These are phyloP conservation scores for Macaria notata DNA, from an alignment of 2,888 invertebrate species.

Conservation along the genomic window DNA sequence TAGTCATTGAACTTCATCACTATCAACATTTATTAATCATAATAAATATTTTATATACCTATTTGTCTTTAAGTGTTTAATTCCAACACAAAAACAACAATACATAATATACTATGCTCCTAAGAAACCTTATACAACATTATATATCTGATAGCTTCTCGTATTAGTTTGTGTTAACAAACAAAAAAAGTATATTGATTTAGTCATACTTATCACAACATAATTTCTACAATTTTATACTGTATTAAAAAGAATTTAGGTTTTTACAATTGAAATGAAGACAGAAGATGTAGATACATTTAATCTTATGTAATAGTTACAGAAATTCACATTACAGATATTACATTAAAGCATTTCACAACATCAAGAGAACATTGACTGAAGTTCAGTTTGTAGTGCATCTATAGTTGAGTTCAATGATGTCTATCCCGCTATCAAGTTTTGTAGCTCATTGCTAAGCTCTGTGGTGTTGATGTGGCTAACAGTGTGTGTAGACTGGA, in stretches of 20 bases:
- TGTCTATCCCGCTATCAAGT: constrained; percentile 69
- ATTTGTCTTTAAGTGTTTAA: background rate
- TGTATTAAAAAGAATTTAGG: too few relatives aligned
- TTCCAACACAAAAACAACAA: too few relatives aligned
- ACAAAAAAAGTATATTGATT: too few relatives aligned
- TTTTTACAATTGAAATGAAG: constrained; percentile 1
- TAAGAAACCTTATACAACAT: background rate
- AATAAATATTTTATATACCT: constrained; percentile 37
- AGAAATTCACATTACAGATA: constrained; percentile 31
- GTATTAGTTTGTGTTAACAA: too few relatives aligned
- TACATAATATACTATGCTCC: too few relatives aligned
- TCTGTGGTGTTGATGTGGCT: constrained; percentile 69
- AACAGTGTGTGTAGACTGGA: constrained; percentile 30
- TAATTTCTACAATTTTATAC: too few relatives aligned
- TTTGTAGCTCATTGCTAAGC: constrained; percentile 77
- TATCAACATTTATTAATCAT: constrained; percentile 21
- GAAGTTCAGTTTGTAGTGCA: constrained; percentile 16
- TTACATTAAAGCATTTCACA: constrained; percentile 35
- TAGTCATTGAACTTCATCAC: constrained; percentile 8
- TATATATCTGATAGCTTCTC: background rate
- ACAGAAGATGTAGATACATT: constrained; percentile 22
- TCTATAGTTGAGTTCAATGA: background rate
- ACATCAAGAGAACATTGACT: constrained; percentile 31
- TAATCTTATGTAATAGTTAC: constrained; percentile 33
- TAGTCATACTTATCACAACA: too few relatives aligned